These are phyloP conservation scores for Sylvia borin DNA, from an alignment of 2,797 vertebrate species.

Conservation along the genomic window DNA sequence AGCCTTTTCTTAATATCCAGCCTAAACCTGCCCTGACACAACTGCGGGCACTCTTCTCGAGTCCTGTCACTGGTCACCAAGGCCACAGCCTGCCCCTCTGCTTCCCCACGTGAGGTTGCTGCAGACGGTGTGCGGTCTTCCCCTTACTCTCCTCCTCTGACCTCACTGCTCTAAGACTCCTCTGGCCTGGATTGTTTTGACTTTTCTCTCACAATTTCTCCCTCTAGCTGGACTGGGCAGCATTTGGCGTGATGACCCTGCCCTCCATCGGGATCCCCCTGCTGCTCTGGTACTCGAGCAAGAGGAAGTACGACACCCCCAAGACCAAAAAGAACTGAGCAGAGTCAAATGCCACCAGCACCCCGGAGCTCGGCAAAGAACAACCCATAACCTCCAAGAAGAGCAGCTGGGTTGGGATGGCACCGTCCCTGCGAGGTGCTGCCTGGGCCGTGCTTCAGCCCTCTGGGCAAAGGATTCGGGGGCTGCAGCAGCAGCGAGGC, in stretches of 20 bases:
- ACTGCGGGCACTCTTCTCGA: not conserved
- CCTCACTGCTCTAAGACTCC: not conserved
- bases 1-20: not conserved
- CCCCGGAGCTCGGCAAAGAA: not conserved
- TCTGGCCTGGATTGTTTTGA: too few relatives aligned
- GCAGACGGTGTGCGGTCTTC: not conserved
- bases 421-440: not conserved
- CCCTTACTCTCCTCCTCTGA: not conserved
- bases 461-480: not conserved
- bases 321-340: constrained; percentile 93
- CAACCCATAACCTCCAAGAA: fast-evolving
- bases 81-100: not conserved
- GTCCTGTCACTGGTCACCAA: not conserved
- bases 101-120: not conserved
- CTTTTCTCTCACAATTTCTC: not conserved
- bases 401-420: not conserved
- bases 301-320: constrained; percentile 92
- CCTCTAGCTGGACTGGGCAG: constrained; percentile 92
- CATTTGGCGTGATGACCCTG: constrained; percentile 96
- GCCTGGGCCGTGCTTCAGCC: not conserved
- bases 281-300: constrained; percentile 96
- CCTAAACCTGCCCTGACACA: not conserved
- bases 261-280: constrained; percentile 96
- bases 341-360: not conserved
- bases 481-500: not conserved